phyloP scores from a whole-genome alignment of 2,888 invertebrate genomes.

The Dascillus cervinus region DNA sequence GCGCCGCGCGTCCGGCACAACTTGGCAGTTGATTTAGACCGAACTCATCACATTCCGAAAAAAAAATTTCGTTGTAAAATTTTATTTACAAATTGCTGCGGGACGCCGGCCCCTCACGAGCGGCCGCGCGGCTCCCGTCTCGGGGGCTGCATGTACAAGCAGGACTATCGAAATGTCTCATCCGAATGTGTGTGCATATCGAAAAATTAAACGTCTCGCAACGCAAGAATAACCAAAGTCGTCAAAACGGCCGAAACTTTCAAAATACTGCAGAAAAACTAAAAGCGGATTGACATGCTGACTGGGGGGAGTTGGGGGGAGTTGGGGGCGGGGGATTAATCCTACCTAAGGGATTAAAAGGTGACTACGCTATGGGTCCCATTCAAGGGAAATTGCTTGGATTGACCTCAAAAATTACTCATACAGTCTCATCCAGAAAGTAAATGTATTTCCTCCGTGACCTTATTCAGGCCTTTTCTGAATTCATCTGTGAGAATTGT shows the following conservation, averaged over 20 bases:
- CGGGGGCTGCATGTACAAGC: conserved; percentile 6
- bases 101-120: conserved; percentile 30
- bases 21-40: too few relatives aligned
- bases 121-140: conserved; percentile 19
- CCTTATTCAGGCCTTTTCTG: conserved; percentile 40
- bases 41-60: too few relatives aligned
- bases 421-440: conserved; percentile 47
- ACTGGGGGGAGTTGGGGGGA: too few relatives aligned
- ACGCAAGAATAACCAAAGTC: conserved; percentile 26
- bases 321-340: too few relatives aligned
- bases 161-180: conserved; percentile 8
- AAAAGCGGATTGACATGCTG: conserved; percentile 27
- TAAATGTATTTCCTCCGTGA: conserved; percentile 41
- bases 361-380: conserved; percentile 38
- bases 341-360: conserved; percentile 42
- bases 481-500: conserved; percentile 43
- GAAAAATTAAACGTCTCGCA: conserved; percentile 38
- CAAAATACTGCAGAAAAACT: conserved; percentile 22
- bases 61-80: too few relatives aligned
- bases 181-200: conserved; percentile 43
- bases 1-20: too few relatives aligned
- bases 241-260: conserved; percentile 37
- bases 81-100: too few relatives aligned
- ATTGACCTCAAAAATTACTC: conserved; percentile 46
- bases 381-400: conserved; percentile 30